Evolutionary conservation across 1,140 invertebrate genomes (phyloP).

Genomic region (Drosophila miranda): DNA sequence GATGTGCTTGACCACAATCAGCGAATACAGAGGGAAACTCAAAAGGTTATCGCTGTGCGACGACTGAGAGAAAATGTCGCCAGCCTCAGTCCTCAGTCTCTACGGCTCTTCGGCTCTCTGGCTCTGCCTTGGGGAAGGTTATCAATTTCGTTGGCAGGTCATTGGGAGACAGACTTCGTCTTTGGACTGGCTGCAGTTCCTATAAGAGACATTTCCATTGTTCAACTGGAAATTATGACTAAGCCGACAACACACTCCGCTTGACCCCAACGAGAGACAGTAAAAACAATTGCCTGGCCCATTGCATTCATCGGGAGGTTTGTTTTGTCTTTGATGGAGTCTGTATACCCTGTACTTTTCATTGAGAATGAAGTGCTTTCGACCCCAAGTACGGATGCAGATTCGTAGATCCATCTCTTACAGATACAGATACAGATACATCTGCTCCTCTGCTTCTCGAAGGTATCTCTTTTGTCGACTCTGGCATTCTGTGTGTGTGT

Average conservation of each 20-base stretch:
- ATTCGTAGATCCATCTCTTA: too few relatives aligned
- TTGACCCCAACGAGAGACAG: conserved; percentile 54
- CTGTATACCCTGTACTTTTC: too few relatives aligned
- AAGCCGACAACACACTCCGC: conserved; percentile 57
- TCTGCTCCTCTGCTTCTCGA: too few relatives aligned
- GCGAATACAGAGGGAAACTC: conserved; percentile 23
- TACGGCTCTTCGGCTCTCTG: neutral
- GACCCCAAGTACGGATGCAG: too few relatives aligned
- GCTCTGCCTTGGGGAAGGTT: conserved; percentile 37
- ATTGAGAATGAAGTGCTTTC: too few relatives aligned
- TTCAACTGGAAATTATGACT: conserved; percentile 62
- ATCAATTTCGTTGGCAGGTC: conserved; percentile 71
- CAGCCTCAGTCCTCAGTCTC: conserved; percentile 9
- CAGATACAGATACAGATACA: too few relatives aligned
- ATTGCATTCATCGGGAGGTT: conserved; percentile 48
- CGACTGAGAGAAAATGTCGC: conserved; percentile 52
- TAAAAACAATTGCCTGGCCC: conserved; percentile 50
- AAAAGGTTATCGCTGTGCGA: conserved; percentile 52
- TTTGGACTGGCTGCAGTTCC: conserved; percentile 4
- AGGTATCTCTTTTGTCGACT: too few relatives aligned
- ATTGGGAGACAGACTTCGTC: conserved; percentile 7
- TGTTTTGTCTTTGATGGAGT: conserved; percentile 6
- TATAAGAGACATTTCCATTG: conserved; percentile 52
- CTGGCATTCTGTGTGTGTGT: neutral
- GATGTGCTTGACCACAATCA: conserved; percentile 39